Conservation (phyloP, 2,797 vertebrate species). For the Melanotaenia nigrans region DNA sequence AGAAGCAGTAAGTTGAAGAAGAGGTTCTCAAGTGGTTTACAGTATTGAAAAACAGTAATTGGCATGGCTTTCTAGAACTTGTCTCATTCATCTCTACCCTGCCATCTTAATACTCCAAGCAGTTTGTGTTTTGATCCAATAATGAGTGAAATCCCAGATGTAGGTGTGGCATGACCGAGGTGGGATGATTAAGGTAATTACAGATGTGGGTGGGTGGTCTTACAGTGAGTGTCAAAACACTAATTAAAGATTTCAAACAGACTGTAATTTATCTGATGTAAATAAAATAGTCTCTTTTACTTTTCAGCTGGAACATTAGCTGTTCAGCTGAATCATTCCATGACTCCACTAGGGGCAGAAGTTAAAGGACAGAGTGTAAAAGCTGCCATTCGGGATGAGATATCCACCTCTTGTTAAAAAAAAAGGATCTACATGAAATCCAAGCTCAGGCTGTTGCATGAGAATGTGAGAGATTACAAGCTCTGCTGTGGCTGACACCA, state of each 20-base stretch:
- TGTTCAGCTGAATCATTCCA: conserved; percentile 31
- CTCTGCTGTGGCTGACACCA: conserved; percentile 33
- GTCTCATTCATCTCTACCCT: conserved; percentile 30
- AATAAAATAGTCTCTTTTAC: conserved; percentile 9
- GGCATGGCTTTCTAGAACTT: conserved; percentile 35
- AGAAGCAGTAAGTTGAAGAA: conserved; percentile 4
- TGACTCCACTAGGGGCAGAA: conserved; percentile 13
- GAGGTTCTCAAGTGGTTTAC: conserved; percentile 36
- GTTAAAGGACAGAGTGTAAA: conserved; percentile 45
- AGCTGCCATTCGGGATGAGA: conserved; percentile 39
- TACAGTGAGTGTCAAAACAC: conserved; percentile 2
- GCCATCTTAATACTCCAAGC: background rate
- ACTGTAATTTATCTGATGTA: background rate
- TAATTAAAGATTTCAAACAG: background rate
- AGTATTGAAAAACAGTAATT: conserved; percentile 68
- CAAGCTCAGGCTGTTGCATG: background rate
- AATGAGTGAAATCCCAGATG: conserved; percentile 20
- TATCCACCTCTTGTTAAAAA: conserved; percentile 14
- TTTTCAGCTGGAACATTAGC: conserved; percentile 22
- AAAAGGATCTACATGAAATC: conserved; percentile 42
- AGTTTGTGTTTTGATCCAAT: background rate
- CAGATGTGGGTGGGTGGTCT: background rate
- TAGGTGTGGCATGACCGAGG: background rate
- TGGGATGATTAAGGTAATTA: conserved; percentile 27
- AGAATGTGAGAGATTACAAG: conserved; percentile 28